Percentiles rank a stretch among this genome's conserved stretches.
Evolutionary conservation across 2,888 invertebrate genomes (phyloP).

Genomic region (Oscheius sp.): DNA sequence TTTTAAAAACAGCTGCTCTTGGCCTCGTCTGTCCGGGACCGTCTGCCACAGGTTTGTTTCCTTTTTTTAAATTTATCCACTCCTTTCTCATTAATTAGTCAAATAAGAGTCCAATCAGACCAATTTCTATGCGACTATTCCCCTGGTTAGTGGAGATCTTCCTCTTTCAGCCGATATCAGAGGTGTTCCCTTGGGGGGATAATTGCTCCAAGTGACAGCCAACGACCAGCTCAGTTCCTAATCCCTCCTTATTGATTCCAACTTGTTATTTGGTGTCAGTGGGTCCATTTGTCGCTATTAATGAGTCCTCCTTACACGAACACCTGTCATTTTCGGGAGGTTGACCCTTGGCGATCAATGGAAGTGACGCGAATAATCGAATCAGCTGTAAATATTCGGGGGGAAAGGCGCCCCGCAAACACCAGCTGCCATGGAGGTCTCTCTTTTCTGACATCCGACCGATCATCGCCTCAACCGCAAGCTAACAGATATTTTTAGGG

Average conservation of each 20-base stretch:
- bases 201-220: constrained; percentile 30
- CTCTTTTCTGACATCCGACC: neutral
- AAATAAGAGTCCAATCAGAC: no score
- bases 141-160: no score
- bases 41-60: constrained; percentile 20
- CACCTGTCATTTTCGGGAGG: neutral
- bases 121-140: no score
- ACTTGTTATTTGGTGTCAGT: constrained; percentile 11
- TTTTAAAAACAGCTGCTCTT: constrained; percentile 13
- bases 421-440: constrained; percentile 8
- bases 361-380: constrained; percentile 10
- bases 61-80: neutral
- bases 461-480: neutral
- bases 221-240: constrained; percentile 18
- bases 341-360: constrained; percentile 7
- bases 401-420: neutral
- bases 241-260: constrained; percentile 29
- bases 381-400: constrained; percentile 12
- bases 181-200: neutral
- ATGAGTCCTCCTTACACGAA: neutral
- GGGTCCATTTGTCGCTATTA: neutral
- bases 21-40: constrained; percentile 16
- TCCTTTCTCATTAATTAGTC: no score
- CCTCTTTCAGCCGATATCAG: neutral
- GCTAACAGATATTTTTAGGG: neutral